Conservation (phyloP, 2,797 vertebrate species). For the Notolabrus celidotus region DNA sequence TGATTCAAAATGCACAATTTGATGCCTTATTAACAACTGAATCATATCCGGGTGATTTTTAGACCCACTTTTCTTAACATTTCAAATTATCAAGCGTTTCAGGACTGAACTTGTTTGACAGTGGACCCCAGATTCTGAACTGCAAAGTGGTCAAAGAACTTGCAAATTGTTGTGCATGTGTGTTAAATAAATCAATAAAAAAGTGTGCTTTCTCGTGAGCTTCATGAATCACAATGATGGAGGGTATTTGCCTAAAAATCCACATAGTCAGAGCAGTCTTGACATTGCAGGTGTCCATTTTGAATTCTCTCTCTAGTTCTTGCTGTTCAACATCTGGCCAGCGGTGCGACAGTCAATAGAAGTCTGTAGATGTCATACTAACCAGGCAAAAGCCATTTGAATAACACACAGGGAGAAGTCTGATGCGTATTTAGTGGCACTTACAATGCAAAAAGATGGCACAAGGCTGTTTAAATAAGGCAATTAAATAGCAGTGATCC, state of each 20-base stretch:
- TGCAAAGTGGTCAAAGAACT: no score
- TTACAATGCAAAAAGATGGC: background rate
- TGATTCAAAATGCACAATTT: background rate
- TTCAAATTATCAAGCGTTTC: background rate
- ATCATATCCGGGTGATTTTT: no score
- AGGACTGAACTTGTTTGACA: constrained; percentile 13
- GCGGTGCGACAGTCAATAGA: constrained; percentile 42
- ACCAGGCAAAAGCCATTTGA: background rate
- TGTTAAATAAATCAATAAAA: no score
- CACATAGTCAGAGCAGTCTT: constrained; percentile 8
- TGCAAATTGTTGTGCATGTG: no score
- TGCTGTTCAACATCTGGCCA: constrained; percentile 74
- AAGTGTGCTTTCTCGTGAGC: no score
- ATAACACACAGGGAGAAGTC: background rate
- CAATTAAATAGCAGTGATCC: no score
- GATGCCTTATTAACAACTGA: background rate
- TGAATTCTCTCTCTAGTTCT: constrained; percentile 64
- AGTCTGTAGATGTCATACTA: background rate
- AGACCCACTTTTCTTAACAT: background rate
- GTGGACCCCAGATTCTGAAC: background rate
- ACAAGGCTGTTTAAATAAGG: accelerated
- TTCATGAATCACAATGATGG: no score
- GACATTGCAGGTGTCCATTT: constrained; percentile 75
- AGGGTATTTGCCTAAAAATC: background rate
- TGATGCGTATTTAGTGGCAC: background rate